Conservation (phyloP, 35 echinoderm and acorn worm genomes). For the Heliocidaris erythrogramma region DNA sequence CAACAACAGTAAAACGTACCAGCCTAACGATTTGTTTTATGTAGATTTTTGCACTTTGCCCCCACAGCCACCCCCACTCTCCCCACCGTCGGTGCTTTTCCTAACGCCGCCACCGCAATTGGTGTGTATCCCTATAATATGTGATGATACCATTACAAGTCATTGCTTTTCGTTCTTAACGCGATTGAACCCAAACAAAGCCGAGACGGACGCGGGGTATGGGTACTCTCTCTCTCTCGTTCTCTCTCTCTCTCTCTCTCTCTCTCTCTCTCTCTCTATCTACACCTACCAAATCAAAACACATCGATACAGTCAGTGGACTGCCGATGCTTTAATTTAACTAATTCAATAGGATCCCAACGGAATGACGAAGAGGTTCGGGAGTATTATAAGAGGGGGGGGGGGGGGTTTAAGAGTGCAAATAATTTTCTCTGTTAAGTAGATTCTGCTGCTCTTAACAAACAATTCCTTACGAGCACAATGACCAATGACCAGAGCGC, state of each 20-base stretch:
- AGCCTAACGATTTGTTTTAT: too few species aligned
- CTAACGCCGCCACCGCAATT: not conserved
- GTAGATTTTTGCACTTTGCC: not conserved
- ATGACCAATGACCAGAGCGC: not conserved
- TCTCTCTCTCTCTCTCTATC: too few species aligned
- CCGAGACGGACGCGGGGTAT: not conserved
- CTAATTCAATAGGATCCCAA: not conserved
- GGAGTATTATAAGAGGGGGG: not conserved
- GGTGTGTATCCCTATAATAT: not conserved
- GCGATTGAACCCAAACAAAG: not conserved
- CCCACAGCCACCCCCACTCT: not conserved
- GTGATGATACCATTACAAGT: not conserved
- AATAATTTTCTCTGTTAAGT: not conserved
- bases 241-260: too few species aligned
- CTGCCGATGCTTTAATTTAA: not conserved
- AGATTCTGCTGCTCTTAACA: constrained; percentile 7
- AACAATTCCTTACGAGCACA: not conserved
- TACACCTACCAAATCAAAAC: not conserved
- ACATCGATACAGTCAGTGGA: not conserved
- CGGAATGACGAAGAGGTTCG: not conserved
- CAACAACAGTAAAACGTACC: too few species aligned
- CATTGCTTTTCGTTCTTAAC: not conserved
- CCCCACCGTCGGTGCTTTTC: not conserved
- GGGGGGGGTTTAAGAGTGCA: not conserved
- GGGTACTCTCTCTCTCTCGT: not conserved